phyloP scores from a whole-genome alignment of 2,113 vertebrate genomes.

The Glaucomys volans region DNA sequence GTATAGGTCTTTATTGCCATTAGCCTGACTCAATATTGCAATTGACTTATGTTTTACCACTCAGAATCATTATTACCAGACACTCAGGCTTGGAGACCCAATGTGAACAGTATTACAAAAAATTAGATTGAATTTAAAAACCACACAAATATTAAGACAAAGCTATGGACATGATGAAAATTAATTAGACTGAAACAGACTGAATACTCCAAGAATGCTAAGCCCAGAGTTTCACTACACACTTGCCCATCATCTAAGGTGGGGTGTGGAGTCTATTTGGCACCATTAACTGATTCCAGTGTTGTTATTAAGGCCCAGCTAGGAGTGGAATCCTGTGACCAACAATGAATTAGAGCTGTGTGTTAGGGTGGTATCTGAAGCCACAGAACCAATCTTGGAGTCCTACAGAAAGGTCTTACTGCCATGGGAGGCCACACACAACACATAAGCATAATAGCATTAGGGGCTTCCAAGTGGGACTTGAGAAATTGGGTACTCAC shows the following conservation, averaged over 20 bases:
- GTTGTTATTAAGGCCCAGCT: background rate
- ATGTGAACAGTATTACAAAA: constrained; percentile 66
- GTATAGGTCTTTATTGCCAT: background rate
- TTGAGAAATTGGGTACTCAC: constrained; percentile 54
- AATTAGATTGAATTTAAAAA: constrained; percentile 69
- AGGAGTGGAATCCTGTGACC: background rate
- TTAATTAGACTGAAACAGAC: constrained; percentile 59
- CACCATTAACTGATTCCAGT: constrained; percentile 16
- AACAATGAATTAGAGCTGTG: background rate
- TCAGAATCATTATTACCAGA: constrained; percentile 67
- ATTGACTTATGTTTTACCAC: constrained; percentile 50
- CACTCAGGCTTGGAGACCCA: constrained; percentile 62
- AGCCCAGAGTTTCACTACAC: constrained; percentile 19
- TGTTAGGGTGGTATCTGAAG: constrained; percentile 58
- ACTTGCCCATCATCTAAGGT: constrained; percentile 14
- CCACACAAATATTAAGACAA: constrained; percentile 77
- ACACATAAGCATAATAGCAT: constrained; percentile 14
- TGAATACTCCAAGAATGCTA: constrained; percentile 8
- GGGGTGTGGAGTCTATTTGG: background rate
- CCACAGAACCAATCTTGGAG: constrained; percentile 57
- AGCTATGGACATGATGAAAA: constrained; percentile 62
- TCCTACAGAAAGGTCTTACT: constrained; percentile 37
- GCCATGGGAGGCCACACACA: constrained; percentile 54
- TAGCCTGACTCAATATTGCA: constrained; percentile 49
- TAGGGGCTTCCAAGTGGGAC: constrained; percentile 48